Evolutionary conservation across 1,140 invertebrate genomes (phyloP), one percentile per base, ranked within the genome.

Genomic region (Pseudomyrmex pallidus): DNA sequence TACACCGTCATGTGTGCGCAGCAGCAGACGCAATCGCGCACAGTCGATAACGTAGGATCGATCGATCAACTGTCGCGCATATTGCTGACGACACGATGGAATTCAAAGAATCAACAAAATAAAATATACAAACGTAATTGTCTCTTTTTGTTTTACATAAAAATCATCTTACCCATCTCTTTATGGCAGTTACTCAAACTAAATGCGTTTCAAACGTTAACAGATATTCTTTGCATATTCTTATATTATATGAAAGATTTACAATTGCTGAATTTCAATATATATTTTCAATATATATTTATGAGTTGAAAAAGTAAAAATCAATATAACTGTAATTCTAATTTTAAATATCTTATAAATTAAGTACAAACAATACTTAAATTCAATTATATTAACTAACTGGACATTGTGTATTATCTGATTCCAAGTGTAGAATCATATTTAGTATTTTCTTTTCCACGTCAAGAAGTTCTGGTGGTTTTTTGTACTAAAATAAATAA

Each of bases 401-500:
- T 73, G 94, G 94, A 86, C 95, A 95, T 59, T 94, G 91, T 44
- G 95, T 83, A 35, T 96, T 94, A 56, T 95, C 92, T 4, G 95
- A 91, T 89, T 95, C 94, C 1, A 96, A 85, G 84, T 95, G 88
- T 25, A 95, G 94, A 12, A 96, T 87, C 87, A 95, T 91, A 52
- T 95, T 84, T 15, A 95, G 88, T 15, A 96, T 87, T 63, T 95
- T 94, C 57, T 96, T 96, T 85, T 98, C 97, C 93, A 97, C 94
- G 35, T 97, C 95, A 17, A 97, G 82, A 0, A 97, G 92, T 86
- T 95, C 94, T 67, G 94, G 94, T 8, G 97, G 97, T 90, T 98
- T 98, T 86, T 96, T 96, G 89, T 97, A 97, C 95, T 97, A 92
- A 87, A 96, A 96, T 86, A 90, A 88, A 84, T 87, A 86, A 44